phyloP scores from a whole-genome alignment of 2,888 invertebrate genomes.

The Lithodes maja region DNA sequence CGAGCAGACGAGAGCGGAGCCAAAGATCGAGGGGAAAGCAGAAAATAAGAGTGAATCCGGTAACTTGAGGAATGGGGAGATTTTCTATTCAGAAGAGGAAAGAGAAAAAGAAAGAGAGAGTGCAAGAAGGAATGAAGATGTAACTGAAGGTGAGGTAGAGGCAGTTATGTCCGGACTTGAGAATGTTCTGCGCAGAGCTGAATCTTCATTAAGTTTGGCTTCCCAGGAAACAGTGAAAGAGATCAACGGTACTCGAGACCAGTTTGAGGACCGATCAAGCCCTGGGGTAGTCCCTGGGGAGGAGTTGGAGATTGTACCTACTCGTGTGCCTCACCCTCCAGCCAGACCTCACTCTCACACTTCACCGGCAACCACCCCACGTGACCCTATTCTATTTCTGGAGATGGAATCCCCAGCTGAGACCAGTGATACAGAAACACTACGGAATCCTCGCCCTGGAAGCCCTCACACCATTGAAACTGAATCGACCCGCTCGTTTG shows the following conservation, averaged over 20 bases:
- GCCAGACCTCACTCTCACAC: constrained; percentile 47
- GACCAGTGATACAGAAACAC: constrained; percentile 67
- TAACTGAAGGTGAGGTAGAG: constrained; percentile 63
- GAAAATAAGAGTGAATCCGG: constrained; percentile 25
- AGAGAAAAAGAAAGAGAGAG: constrained; percentile 8
- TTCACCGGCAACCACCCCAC: constrained; percentile 29
- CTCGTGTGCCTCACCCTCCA: constrained; percentile 59
- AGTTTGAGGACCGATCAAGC: constrained; percentile 66
- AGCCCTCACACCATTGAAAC: constrained; percentile 67
- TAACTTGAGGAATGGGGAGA: constrained; percentile 2
- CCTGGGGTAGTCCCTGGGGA: constrained; percentile 50
- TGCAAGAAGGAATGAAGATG: constrained; percentile 28
- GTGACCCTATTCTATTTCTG: constrained; percentile 55
- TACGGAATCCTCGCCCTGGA: constrained; percentile 33
- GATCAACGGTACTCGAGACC: constrained; percentile 45
- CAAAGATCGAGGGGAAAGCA: not conserved
- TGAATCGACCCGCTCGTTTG: constrained; percentile 67
- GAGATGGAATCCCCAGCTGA: constrained; percentile 69
- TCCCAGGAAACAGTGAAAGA: constrained; percentile 68
- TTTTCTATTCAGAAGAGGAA: not conserved
- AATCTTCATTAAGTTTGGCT: constrained; percentile 62
- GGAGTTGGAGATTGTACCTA: constrained; percentile 68
- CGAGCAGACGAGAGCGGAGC: constrained; percentile 16
- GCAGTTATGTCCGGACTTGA: constrained; percentile 68
- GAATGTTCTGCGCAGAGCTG: constrained; percentile 61